phyloP scores from a whole-genome alignment of 2,888 invertebrate species.

The Hydraecia micacea region DNA sequence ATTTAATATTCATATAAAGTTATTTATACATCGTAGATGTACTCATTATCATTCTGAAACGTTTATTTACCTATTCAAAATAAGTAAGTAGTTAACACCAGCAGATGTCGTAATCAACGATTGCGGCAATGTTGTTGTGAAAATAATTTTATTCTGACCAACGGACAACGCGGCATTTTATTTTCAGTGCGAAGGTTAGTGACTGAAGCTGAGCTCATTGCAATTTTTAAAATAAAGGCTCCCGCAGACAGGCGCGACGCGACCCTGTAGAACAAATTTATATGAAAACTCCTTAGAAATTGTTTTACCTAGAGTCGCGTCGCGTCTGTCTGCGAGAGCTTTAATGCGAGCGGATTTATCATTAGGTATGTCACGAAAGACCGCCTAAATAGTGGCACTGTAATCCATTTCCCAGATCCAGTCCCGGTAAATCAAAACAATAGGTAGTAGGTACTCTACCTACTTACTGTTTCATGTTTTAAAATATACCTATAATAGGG shows the following conservation, averaged over 20 bases:
- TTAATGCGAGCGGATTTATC: not conserved
- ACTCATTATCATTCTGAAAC: constrained; percentile 1
- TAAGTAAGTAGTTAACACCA: not conserved
- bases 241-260: not conserved
- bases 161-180: constrained; percentile 66
- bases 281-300: not conserved
- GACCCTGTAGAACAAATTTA: not conserved
- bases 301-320: not conserved
- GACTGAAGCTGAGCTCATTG: constrained; percentile 74
- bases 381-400: constrained; percentile 1
- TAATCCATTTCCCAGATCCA: no score
- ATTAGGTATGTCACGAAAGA: not conserved
- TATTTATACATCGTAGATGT: not conserved
- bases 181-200: constrained; percentile 75
- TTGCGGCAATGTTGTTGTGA: constrained; percentile 27
- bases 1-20: not conserved
- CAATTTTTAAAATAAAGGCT: constrained; percentile 55
- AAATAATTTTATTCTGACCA: constrained; percentile 55
- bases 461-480: no score
- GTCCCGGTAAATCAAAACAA: not conserved
- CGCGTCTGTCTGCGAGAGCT: not conserved
- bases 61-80: constrained; percentile 13
- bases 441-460: no score
- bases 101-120: constrained; percentile 13
- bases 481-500: no score